Evolutionary conservation across 2,113 vertebrate genomes (phyloP).

Genomic region (Octodon degus): DNA sequence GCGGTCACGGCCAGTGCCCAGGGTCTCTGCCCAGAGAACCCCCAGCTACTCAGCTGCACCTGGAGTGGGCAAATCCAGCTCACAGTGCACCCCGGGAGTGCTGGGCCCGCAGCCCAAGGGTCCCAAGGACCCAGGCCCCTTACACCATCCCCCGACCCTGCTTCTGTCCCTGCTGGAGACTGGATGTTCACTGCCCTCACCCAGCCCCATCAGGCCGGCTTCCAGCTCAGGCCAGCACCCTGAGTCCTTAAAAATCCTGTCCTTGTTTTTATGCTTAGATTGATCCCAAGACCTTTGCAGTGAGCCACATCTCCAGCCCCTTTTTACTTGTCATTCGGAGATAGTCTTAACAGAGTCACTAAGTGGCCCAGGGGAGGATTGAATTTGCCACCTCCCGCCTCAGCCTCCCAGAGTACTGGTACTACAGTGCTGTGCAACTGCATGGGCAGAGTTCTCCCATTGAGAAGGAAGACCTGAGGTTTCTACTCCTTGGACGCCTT

Average conservation of each 20-base stretch:
- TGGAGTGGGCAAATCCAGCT: background rate
- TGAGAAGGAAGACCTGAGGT: background rate
- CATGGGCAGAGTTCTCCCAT: background rate
- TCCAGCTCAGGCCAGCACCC: background rate
- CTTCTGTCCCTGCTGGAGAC: background rate
- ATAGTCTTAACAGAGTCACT: background rate
- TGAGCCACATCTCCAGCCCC: background rate
- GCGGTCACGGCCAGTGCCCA: fast-evolving
- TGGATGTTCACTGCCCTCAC: background rate
- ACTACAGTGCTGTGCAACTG: background rate
- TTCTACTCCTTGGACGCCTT: background rate
- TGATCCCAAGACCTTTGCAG: background rate
- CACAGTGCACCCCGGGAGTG: no score
- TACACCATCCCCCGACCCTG: background rate
- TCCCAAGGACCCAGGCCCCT: background rate
- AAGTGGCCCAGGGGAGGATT: background rate
- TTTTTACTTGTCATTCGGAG: background rate
- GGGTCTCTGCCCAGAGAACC: background rate
- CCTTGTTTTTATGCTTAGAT: background rate
- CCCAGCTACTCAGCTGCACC: background rate
- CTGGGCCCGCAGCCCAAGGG: fast-evolving
- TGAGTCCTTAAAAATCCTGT: background rate
- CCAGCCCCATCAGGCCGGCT: background rate
- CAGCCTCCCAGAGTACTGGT: background rate
- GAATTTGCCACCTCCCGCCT: background rate